Evolutionary conservation across 2,113 vertebrate species (phyloP).

Genomic region (Macroglossus sobrinus): DNA sequence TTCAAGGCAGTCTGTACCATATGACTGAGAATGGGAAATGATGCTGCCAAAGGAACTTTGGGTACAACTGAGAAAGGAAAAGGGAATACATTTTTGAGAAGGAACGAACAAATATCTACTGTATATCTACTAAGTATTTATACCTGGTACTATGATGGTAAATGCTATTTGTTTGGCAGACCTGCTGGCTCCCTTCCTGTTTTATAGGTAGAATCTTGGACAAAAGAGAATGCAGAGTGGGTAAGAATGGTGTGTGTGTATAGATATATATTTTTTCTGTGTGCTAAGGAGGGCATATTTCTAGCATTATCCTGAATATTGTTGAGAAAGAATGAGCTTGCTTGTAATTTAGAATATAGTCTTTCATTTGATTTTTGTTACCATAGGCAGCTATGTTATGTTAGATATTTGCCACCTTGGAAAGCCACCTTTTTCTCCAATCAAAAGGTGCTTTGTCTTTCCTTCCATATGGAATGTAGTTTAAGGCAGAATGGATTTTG

Average conservation of each 20-base stretch:
- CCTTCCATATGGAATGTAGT: neutral
- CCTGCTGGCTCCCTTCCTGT: neutral
- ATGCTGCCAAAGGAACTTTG: neutral
- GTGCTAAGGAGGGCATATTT: neutral
- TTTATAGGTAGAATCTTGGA: neutral
- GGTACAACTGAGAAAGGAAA: neutral
- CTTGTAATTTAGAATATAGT: neutral
- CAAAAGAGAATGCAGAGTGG: neutral
- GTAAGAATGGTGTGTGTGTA: neutral
- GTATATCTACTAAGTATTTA: neutral
- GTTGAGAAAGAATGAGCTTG: neutral
- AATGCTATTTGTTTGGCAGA: neutral
- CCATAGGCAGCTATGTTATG: neutral
- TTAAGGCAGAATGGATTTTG: neutral
- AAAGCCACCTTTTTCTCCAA: neutral
- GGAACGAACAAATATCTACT: neutral
- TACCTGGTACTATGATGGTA: neutral
- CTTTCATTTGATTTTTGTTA: constrained; percentile 10
- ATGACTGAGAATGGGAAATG: neutral
- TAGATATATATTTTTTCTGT: no score
- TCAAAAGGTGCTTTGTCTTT: neutral
- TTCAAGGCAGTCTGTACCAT: fast-evolving
- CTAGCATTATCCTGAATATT: neutral
- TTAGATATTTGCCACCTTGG: neutral
- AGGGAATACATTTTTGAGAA: neutral